phyloP scores from a whole-genome alignment of 1,140 invertebrate genomes.

The Diorhabda carinulata region DNA sequence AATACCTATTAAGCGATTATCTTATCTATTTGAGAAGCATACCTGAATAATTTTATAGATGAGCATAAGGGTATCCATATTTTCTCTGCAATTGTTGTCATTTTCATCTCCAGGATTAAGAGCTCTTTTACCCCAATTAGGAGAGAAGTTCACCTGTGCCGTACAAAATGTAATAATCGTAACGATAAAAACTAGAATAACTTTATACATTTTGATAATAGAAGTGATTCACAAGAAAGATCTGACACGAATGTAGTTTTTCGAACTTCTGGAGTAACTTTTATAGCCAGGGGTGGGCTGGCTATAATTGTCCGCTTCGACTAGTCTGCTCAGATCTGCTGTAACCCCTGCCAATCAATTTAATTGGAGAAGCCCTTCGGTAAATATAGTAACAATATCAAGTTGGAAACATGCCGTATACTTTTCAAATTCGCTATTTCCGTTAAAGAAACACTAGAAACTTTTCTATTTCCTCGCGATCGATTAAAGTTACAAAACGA shows the following conservation, averaged over 20 bases:
- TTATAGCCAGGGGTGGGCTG: conserved; percentile 13
- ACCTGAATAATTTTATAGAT: conserved; percentile 44
- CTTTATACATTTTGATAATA: conserved; percentile 9
- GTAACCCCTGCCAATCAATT: conserved; percentile 25
- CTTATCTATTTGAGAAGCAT: background rate
- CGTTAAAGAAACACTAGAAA: conserved; percentile 16
- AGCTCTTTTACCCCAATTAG: conserved; percentile 40
- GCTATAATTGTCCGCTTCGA: conserved; percentile 9
- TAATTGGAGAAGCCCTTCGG: conserved; percentile 29
- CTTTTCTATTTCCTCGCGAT: conserved; percentile 12
- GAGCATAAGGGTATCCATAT: conserved; percentile 39
- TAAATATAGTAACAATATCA: conserved; percentile 26
- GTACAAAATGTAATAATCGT: conserved; percentile 30
- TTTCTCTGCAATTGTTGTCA: conserved; percentile 37
- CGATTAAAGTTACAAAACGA: background rate
- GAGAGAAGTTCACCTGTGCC: conserved; percentile 40
- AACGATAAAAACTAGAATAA: conserved; percentile 16
- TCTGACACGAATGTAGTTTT: conserved; percentile 6
- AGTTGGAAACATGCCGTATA: conserved; percentile 11
- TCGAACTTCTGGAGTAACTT: conserved; percentile 6
- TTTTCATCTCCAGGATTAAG: conserved; percentile 26
- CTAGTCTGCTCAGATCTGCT: background rate
- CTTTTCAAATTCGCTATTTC: conserved; percentile 8
- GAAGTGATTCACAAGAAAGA: background rate
- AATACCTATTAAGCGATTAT: too few species aligned